Evolutionary conservation across 2,888 invertebrate species (phyloP).

Genomic region (Strigamia crassipes): DNA sequence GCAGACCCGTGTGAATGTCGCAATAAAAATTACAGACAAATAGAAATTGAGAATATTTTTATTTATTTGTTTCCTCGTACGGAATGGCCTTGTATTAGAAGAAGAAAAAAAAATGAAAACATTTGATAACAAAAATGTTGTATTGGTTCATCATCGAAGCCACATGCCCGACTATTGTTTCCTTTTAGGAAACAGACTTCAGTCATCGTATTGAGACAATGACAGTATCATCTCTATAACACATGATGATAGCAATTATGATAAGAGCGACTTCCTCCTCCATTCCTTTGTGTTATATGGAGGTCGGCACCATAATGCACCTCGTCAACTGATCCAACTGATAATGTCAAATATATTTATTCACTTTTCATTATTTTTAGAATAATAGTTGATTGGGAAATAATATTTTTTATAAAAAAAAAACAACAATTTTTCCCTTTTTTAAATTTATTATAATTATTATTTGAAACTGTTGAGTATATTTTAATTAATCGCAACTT

Average conservation of each 20-base stretch:
- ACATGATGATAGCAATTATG: constrained; percentile 23
- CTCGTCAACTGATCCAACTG: constrained; percentile 6
- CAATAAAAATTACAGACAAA: constrained; percentile 13
- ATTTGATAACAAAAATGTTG: neutral
- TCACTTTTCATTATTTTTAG: neutral
- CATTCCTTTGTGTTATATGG: constrained; percentile 13
- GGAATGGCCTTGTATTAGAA: neutral
- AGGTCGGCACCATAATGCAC: constrained; percentile 24
- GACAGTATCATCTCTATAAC: constrained; percentile 10
- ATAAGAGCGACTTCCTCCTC: constrained; percentile 17
- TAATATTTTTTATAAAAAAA: no score
- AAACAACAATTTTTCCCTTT: no score
- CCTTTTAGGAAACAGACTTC: constrained; percentile 23
- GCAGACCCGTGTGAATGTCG: neutral
- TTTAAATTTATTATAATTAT: no score
- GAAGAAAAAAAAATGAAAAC: neutral
- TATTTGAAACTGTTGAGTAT: neutral
- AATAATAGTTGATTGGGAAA: neutral
- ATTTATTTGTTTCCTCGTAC: neutral
- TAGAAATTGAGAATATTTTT: neutral
- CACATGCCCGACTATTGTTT: constrained; percentile 18
- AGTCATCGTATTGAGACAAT: constrained; percentile 30
- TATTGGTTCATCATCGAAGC: neutral
- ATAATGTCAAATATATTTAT: neutral
- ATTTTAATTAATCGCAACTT: neutral